phyloP scores from a whole-genome alignment of 1,140 invertebrate species.

The Holotrichia oblita region DNA sequence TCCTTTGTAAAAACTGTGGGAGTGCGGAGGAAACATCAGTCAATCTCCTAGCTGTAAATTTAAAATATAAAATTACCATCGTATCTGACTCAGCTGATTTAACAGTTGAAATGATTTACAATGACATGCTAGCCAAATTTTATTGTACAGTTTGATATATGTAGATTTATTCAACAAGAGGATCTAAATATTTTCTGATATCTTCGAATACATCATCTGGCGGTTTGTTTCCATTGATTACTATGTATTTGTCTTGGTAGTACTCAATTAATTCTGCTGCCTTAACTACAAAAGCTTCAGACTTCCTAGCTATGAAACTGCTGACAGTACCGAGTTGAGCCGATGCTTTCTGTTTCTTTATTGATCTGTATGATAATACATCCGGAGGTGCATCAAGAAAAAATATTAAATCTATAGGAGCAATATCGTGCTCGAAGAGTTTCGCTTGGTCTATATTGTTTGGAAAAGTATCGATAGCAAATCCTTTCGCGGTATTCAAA shows the following conservation, averaged over 20 bases:
- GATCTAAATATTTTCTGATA: background rate
- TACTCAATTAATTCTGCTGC: background rate
- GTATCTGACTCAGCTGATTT: too few species aligned
- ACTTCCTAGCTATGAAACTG: background rate
- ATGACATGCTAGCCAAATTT: too few species aligned
- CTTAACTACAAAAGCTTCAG: too few species aligned
- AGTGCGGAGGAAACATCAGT: too few species aligned
- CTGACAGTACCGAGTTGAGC: background rate
- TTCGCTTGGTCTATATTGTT: background rate
- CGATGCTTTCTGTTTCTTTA: background rate
- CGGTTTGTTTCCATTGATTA: background rate
- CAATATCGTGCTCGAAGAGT: background rate
- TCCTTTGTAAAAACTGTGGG: too few species aligned
- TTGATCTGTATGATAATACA: background rate
- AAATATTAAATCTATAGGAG: background rate
- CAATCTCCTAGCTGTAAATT: too few species aligned
- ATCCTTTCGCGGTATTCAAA: background rate
- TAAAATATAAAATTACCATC: too few species aligned
- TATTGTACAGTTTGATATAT: background rate
- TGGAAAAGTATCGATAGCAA: slow-evolving; percentile 1
- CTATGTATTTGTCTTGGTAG: background rate
- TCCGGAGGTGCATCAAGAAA: slow-evolving; percentile 10
- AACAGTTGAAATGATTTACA: too few species aligned
- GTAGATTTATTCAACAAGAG: background rate
- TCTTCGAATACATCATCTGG: background rate